phyloP scores from a whole-genome alignment of 2,113 vertebrate species.

The Daboia siamensis region DNA sequence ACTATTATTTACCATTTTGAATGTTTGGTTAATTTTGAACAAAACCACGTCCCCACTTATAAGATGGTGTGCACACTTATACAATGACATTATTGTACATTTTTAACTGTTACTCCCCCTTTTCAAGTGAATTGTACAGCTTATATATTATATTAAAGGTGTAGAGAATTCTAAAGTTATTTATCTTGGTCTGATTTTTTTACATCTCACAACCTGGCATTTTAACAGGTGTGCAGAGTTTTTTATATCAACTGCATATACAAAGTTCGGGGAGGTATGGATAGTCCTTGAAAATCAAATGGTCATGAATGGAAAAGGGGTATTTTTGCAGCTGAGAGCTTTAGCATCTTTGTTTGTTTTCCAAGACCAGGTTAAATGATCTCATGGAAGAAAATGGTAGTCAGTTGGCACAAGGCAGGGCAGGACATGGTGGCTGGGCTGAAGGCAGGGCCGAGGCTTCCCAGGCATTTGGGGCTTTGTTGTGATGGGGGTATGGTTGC shows the following conservation, averaged over 20 bases:
- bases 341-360: neutral
- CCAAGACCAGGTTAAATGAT: neutral
- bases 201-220: neutral
- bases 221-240: neutral
- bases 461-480: neutral
- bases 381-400: neutral
- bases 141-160: neutral
- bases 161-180: neutral
- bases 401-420: neutral
- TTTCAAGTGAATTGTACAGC: neutral
- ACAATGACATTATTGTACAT: neutral
- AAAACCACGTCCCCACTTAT: neutral
- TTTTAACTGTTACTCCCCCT: neutral
- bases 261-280: neutral
- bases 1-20: neutral
- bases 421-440: neutral
- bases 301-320: neutral
- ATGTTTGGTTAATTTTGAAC: neutral
- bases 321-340: neutral
- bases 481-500: neutral
- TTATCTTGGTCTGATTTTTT: neutral
- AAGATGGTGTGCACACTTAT: neutral
- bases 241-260: neutral
- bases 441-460: neutral
- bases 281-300: neutral